phyloP scores from a whole-genome alignment of 1,140 invertebrate genomes.

The Helicorthomorpha holstii region DNA sequence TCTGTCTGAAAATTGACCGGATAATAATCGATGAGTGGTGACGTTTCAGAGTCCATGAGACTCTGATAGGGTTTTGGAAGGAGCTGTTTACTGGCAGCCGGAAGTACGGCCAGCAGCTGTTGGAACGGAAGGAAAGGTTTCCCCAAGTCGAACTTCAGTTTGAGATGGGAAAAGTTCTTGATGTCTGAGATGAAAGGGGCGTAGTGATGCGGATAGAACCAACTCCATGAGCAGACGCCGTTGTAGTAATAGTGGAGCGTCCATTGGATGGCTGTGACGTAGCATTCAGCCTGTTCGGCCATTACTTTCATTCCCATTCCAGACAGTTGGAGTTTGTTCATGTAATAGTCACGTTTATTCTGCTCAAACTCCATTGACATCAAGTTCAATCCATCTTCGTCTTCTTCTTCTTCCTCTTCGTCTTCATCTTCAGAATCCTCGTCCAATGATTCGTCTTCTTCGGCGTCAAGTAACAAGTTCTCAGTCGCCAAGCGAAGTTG shows the following conservation, averaged over 20 bases:
- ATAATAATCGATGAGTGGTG: constrained; percentile 77
- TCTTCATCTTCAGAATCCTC: constrained; percentile 13
- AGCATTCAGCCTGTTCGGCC: constrained; percentile 62
- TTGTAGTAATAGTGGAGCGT: constrained; percentile 92
- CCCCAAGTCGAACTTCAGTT: constrained; percentile 55
- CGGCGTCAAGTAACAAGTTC: background rate
- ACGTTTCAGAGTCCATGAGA: constrained; percentile 62
- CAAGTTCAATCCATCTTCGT: constrained; percentile 16
- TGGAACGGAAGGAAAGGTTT: constrained; percentile 86
- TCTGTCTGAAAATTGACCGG: constrained; percentile 75
- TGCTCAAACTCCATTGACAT: constrained; percentile 51
- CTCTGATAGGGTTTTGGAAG: constrained; percentile 62
- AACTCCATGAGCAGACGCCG: constrained; percentile 90
- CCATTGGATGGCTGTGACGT: constrained; percentile 89
- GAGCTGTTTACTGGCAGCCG: constrained; percentile 53
- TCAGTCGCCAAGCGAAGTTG: no score
- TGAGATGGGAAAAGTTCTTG: constrained; percentile 44
- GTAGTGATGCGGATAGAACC: constrained; percentile 95
- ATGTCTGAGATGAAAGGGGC: constrained; percentile 91
- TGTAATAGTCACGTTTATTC: constrained; percentile 82
- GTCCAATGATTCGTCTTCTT: background rate
- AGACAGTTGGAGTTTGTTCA: constrained; percentile 64
- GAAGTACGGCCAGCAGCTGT: constrained; percentile 82
- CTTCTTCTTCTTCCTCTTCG: constrained; percentile 2
- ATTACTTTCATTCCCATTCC: constrained; percentile 48